Percentiles rank a stretch among this genome's conserved stretches.
Evolutionary conservation across 2,113 vertebrate species (phyloP).

Genomic region (Clinocottus analis): DNA sequence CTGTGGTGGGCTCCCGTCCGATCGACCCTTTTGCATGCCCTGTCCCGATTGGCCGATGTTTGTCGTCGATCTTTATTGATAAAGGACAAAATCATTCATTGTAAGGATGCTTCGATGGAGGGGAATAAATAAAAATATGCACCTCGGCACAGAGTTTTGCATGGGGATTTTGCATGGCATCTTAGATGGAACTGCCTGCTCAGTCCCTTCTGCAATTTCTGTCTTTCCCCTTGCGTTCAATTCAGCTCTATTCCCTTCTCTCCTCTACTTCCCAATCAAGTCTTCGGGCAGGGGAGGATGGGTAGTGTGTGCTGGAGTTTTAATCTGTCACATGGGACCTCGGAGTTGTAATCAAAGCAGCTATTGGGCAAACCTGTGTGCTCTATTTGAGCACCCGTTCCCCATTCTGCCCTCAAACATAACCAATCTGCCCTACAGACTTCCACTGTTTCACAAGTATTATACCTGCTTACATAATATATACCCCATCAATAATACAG

Average conservation of each 20-base stretch:
- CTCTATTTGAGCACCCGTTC: conserved; percentile 51
- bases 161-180: conserved; percentile 6
- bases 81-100: conserved; percentile 2
- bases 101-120: conserved; percentile 8
- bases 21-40: conserved; percentile 2
- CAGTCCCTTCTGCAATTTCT: conserved; percentile 12
- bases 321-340: conserved; percentile 69
- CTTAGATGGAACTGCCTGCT: conserved; percentile 12
- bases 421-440: conserved; percentile 32
- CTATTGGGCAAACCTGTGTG: conserved; percentile 55
- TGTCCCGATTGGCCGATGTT: background rate
- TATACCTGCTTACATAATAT: conserved; percentile 58
- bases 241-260: conserved; percentile 18
- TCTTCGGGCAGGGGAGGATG: conserved; percentile 44
- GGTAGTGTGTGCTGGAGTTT: conserved; percentile 57
- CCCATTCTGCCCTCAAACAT: conserved; percentile 19
- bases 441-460: conserved; percentile 36
- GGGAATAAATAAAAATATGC: conserved; percentile 25
- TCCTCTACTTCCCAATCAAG: conserved; percentile 47
- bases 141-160: background rate
- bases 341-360: conserved; percentile 65
- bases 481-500: conserved; percentile 75
- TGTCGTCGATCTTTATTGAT: background rate
- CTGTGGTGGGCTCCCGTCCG: conserved; percentile 2
- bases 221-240: conserved; percentile 24